Base-by-base conservation (phyloP, 92 coral and sea anemone genomes). In the Umimayanthus kanabou region DNA sequence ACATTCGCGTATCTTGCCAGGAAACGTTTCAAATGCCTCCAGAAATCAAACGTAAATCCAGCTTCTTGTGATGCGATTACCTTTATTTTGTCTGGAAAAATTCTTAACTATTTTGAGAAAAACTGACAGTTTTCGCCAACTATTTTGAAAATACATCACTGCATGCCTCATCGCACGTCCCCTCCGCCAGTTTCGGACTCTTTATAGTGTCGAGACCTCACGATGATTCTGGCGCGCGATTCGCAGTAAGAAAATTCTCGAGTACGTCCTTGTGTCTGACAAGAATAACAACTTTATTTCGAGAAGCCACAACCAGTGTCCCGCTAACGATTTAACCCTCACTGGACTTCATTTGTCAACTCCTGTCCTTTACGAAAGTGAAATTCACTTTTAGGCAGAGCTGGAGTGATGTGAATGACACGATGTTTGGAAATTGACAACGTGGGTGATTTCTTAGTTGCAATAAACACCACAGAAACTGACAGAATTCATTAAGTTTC, bases 201-300 rank as follows among this genome's bases (percentile, higher is more conserved):
- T 33, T 28, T n/a, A 47, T 7, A 33, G 37, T 25, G 73, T 69
- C 2, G 42, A 80, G 55, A 80, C 72, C 26, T 82, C 75, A 20
- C 76, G 77, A 42, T 4, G 64, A 66, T 40, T 25, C 23, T 83
- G 61, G 87, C 65, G 78, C 65, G 78, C 77, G 78, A 69, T 82
- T 40, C 72, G 49, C 45, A 82, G 45, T 66, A 82, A 55, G 23
- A 30, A 66, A 43, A 40, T 15, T 25, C 49, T 82, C 64, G 76
- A 82, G 86, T 65, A 61, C 87, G 29, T 33, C 87, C 65, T 83
- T 83, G 78, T 69, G n/a, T 33, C 40, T 72, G 40, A 83, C 66
- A 83, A 70, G 87, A 83, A 83, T 83, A 83, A 83, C 87, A 71
- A 25, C 79, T 83, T 80, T 70, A 70, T 83, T 47, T 83, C 77